phyloP scores from a whole-genome alignment of 2,113 vertebrate species.

The Crocuta crocuta region DNA sequence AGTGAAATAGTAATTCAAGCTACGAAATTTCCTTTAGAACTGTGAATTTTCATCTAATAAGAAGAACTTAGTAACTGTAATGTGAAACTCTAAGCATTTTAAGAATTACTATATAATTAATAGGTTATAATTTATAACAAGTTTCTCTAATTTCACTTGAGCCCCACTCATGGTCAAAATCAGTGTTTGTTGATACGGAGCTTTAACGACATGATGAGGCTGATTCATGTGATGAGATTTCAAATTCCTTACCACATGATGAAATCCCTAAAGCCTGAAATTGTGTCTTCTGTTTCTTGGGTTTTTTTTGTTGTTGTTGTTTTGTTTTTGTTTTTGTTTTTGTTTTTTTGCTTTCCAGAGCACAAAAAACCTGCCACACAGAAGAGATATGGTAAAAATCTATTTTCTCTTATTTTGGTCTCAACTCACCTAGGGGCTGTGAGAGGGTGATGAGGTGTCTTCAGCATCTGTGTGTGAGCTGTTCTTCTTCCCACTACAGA shows the following conservation, averaged over 20 bases:
- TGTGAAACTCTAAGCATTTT: neutral
- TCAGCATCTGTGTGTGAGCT: neutral
- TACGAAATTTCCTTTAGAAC: neutral
- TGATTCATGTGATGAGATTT: slow-evolving; percentile 17
- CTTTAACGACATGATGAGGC: neutral
- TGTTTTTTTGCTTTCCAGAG: neutral
- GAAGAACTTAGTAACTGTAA: neutral
- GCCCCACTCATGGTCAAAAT: neutral
- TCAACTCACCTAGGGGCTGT: neutral
- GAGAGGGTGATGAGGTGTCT: accelerated
- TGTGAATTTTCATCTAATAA: neutral
- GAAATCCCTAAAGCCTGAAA: neutral
- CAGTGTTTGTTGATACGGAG: neutral
- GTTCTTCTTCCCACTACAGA: neutral
- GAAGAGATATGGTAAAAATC: neutral
- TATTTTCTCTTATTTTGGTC: neutral
- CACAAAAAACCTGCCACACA: neutral
- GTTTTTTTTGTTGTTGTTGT: too few species aligned
- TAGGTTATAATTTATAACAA: neutral
- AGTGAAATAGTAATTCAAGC: neutral
- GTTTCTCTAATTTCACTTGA: neutral
- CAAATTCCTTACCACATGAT: neutral
- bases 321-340: too few species aligned
- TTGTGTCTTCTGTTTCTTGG: neutral
- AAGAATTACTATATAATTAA: neutral